Evolutionary conservation across 2,888 invertebrate genomes (phyloP), one percentile per base, ranked within the genome.

Genomic region (Tetragonisca angustula): DNA sequence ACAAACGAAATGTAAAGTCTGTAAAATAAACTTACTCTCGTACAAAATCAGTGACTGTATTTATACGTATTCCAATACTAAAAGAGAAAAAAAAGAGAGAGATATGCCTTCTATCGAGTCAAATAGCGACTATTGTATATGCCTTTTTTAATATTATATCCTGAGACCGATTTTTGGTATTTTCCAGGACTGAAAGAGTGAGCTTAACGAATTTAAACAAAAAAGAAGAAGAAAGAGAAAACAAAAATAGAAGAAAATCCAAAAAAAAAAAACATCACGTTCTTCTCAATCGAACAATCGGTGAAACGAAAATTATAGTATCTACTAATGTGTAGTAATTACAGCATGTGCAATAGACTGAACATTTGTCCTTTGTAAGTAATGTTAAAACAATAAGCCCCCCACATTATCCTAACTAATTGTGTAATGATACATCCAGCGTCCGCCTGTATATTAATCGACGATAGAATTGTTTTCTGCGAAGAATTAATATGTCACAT

Each of bases 341-440:
- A 81, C 79, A 83, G 82, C 73, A 87, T 85, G 83, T 87, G 85
- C 80, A 87, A 87, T 84, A 88, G 87, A 88, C 83, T 87, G 85
- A 83, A 85, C 73, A 84, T 80, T 76, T 85, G 76, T 82, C 83
- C 83, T 84, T 83, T 82, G 82, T 87, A 88, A 81, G 79, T 84
- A 87, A 84, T 81, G 70, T 82, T 83, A 82, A 84, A 84, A 79
- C 73, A 54, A 62, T 79, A 84, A 69, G 61, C 72, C 88, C 87
- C 87, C 88, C 87, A 84, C 88, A 87, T 88, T 87, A 88, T 88
- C 87, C 88, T 82, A 84, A 83, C 32, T 73, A 79, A 80, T 68
- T 74, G 64, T 87, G 87, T 87, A 84, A 87, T 76, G 36, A 52
- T 52, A 88, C 76, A 85, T 81, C 76, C 80, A 87, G 77, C 88